These are phyloP conservation scores for Danio rerio DNA, from an alignment of 2,113 vertebrate species.

Conservation along the genomic window DNA sequence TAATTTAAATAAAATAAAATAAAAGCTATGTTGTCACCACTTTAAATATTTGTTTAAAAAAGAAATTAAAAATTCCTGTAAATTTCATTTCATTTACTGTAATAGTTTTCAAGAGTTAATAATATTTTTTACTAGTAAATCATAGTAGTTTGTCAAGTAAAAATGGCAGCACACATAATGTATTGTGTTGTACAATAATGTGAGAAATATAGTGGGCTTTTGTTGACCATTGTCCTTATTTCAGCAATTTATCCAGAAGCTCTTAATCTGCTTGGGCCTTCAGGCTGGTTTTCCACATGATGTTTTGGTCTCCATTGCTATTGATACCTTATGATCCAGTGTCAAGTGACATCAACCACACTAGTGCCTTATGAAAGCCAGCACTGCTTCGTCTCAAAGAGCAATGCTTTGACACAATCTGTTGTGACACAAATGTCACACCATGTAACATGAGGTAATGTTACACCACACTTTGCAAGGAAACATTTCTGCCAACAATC, in stretches of 20 bases:
- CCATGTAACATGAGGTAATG: conserved; percentile 32
- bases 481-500: neutral
- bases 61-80: too few species aligned
- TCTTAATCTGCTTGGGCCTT: neutral
- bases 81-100: too few species aligned
- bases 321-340: conserved; percentile 32
- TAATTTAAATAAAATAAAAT: too few species aligned
- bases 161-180: neutral
- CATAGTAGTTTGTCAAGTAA: too few species aligned
- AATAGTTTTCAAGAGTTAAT: too few species aligned
- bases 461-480: conserved; percentile 3
- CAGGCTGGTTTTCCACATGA: neutral
- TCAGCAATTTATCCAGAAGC: neutral
- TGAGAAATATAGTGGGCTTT: neutral
- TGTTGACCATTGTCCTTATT: neutral
- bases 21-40: too few species aligned
- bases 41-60: too few species aligned
- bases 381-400: conserved; percentile 22
- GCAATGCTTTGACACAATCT: conserved; percentile 2
- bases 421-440: conserved; percentile 28
- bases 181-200: neutral
- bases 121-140: too few species aligned
- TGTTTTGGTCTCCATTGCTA: conserved; percentile 5
- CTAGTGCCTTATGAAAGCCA: conserved; percentile 17
- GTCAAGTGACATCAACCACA: conserved; percentile 36